Base-by-base conservation (phyloP, 2,113 vertebrate genomes). In the Mastomys coucha region DNA sequence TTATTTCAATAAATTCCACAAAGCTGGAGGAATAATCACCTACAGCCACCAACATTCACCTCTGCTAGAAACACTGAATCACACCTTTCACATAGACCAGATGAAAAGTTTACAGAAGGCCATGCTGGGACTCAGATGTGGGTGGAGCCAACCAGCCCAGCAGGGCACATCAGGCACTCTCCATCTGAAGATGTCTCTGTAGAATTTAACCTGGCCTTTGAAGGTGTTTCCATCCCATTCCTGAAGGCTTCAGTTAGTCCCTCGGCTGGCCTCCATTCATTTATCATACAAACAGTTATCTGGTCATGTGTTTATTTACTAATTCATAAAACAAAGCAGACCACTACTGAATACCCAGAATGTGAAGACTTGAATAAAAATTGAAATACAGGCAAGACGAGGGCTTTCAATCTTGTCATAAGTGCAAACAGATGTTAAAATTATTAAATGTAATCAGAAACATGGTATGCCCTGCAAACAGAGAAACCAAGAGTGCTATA, bases 1-100 rank as follows among this genome's bases (percentile, higher is more conserved):
- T 80, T 94, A 65, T 87, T 88, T 86, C 53, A 67, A 77, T 26
- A 93, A 95, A 92, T 95, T 14, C 56, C 78, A 70, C 17, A 76
- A 84, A 88, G 31, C 28, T 65, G 11, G 26, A 87, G 81, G 28
- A 39, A 80, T 49, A 82, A 80, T 67, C 78, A 75, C 13, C 7
- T 51, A 45, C 8, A 58, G 33, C 42, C 26, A 36, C 65, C 14
- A 73, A 86, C 77, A 88, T 72, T 81, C 92, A 91, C 67, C 26
- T 63, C 31, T 16, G 16, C 28, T 92, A 72, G 93, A 91, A 26
- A 39, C 20, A 51, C 53, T 60, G 70, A 65, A 92, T 91, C 56
- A 80, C 2, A 67, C 78, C 6, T 87, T 22, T 49, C 11, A 39
- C 86, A 69, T 39, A 56, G 72, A 22, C 22, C 22, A 42, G 85